These are phyloP conservation scores for Apostichopus japonicus DNA, from an alignment of 35 echinoderm and acorn worm genomes.

Conservation along the genomic window DNA sequence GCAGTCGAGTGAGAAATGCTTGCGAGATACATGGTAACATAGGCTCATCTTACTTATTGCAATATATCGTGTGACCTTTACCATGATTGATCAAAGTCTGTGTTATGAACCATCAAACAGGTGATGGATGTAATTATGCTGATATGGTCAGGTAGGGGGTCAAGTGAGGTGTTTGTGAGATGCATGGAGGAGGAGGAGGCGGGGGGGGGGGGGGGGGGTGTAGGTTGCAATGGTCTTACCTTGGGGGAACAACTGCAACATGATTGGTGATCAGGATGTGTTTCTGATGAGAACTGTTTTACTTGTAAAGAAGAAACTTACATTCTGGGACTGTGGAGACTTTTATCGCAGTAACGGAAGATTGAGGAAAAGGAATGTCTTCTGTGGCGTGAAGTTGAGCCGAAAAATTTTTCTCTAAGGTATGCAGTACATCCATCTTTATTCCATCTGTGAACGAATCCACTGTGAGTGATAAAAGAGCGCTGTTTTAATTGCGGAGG, in stretches of 20 bases:
- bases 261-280: background rate
- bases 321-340: conserved; percentile 33
- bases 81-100: background rate
- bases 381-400: conserved; percentile 25
- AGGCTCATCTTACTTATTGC: too few species aligned
- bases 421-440: conserved; percentile 24
- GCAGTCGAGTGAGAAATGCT: too few species aligned
- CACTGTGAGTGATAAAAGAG: background rate
- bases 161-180: background rate
- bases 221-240: background rate
- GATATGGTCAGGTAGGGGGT: background rate
- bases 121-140: background rate
- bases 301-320: conserved; percentile 37
- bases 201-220: too few species aligned
- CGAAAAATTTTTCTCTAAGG: conserved; percentile 44
- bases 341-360: conserved; percentile 32
- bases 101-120: too few species aligned
- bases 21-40: too few species aligned
- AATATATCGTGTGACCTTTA: background rate
- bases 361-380: conserved; percentile 11
- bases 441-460: conserved; percentile 39
- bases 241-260: background rate
- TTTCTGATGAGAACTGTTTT: background rate
- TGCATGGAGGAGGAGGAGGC: background rate
- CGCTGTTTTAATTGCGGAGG: background rate